Evolutionary conservation across 2,888 invertebrate genomes (phyloP).

Genomic region (Epistrophella euchroma): DNA sequence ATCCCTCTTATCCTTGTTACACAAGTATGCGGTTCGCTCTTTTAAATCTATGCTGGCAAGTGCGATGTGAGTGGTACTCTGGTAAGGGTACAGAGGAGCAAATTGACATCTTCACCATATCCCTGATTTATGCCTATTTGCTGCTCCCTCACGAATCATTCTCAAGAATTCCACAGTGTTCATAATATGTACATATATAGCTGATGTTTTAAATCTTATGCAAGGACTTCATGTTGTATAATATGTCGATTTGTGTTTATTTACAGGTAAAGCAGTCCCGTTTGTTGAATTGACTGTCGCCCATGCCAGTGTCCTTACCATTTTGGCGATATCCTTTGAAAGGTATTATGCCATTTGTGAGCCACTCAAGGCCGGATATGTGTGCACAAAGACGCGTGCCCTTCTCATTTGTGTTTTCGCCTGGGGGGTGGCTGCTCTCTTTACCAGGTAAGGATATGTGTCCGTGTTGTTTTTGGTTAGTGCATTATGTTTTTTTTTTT

Average conservation of each 20-base stretch:
- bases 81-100: neutral
- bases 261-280: slow-evolving; percentile 95
- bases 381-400: slow-evolving; percentile 94
- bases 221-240: slow-evolving; percentile 31
- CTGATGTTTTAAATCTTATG: neutral
- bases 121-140: slow-evolving; percentile 44
- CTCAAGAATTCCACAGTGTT: slow-evolving; percentile 19
- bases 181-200: neutral
- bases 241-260: slow-evolving; percentile 70
- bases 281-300: slow-evolving; percentile 96
- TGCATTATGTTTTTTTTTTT: slow-evolving; percentile 1
- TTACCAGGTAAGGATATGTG: slow-evolving; percentile 90
- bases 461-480: slow-evolving; percentile 10
- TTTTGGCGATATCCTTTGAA: slow-evolving; percentile 96
- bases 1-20: slow-evolving; percentile 30
- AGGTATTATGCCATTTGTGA: slow-evolving; percentile 96
- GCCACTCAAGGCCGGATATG: slow-evolving; percentile 94
- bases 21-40: slow-evolving; percentile 41
- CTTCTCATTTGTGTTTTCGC: slow-evolving; percentile 92
- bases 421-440: slow-evolving; percentile 93
- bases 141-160: slow-evolving; percentile 4
- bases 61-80: neutral
- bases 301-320: slow-evolving; percentile 96
- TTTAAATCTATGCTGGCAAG: slow-evolving; percentile 18
- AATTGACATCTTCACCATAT: slow-evolving; percentile 28